Base-by-base conservation (phyloP, 1,140 invertebrate genomes). In the Adoxophyes honmai region DNA sequence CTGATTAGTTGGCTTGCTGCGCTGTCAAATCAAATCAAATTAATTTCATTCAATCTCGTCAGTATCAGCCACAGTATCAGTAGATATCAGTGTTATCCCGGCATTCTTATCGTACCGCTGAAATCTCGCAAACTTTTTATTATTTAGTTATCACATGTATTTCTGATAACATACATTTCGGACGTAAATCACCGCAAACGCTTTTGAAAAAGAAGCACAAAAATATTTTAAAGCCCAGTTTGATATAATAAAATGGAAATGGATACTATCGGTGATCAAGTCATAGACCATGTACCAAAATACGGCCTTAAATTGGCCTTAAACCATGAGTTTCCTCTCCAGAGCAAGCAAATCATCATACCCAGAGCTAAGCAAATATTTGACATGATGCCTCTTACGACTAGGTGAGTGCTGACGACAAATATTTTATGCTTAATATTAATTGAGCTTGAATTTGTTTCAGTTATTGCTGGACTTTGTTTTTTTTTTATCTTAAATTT, bases 251-350 rank as follows among this genome's bases (percentile, higher is more conserved):
- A 33, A 44, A 62, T 70, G 66, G 70, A 69, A 55, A 73, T 73
- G 64, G 77, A 75, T 18, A 64, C 57, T 16, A 63, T 71, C 28
- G 66, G 68, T 13, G 68, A 75, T 37, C 62, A 63, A 52, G 62
- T 68, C 14, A 57, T 78, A n/a, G 78, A 85, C 56, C 67, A 74
- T 54, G 81, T 81, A 60, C 91, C 93, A 34, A 90, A 92, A 67
- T 92, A 91, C 74, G 94, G 94, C 9, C 90, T 95, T 68, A 94
- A 94, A 80, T 86, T 96, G 52, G 90, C 91, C 64, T 88, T 97
- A 62, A 91, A 95, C 83, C 93, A 97, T 89, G 90, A 92, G 63
- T 96, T 93, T 90, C 91, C 93, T 9, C 91, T 96, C 73, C 93
- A 93, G 82, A 92, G 94, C 73, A 91, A 92, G 62, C 94, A 95